Percentiles rank a stretch among this genome's conserved stretches.
Evolutionary conservation across 2,797 vertebrate genomes (phyloP).

Genomic region (Ctenopoma kingsleyae): DNA sequence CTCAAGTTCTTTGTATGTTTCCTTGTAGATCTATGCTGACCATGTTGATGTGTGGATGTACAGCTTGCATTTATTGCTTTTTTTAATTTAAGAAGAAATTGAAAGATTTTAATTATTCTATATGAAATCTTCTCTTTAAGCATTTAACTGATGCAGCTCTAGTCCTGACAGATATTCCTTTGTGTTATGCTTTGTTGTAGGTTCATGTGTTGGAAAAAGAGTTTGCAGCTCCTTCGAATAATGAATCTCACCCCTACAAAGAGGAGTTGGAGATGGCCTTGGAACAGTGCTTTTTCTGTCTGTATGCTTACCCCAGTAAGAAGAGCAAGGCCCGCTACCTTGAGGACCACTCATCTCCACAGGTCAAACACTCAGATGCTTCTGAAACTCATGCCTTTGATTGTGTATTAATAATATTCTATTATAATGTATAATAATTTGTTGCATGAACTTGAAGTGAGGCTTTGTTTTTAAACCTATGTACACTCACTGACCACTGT

Average conservation of each 20-base stretch:
- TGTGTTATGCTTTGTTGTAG: slow-evolving; percentile 75
- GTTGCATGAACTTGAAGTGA: background rate
- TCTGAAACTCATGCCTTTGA: slow-evolving; percentile 3
- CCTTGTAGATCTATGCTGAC: background rate
- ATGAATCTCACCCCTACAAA: slow-evolving; percentile 92
- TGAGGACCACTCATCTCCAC: slow-evolving; percentile 95
- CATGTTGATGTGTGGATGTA: background rate
- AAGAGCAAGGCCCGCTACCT: slow-evolving; percentile 98
- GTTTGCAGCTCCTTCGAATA: slow-evolving; percentile 84
- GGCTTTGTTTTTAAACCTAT: too few species aligned
- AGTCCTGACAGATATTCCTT: background rate
- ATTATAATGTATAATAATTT: background rate
- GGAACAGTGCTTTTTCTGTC: slow-evolving; percentile 97
- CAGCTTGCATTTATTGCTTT: background rate
- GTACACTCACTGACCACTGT: too few species aligned
- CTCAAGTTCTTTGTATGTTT: slow-evolving; percentile 95
- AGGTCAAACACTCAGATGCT: slow-evolving; percentile 80
- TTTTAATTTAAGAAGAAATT: background rate
- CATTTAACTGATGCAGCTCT: background rate
- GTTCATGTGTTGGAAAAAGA: slow-evolving; percentile 93
- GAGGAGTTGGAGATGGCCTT: slow-evolving; percentile 96
- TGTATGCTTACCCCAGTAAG: slow-evolving; percentile 96
- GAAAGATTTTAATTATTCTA: background rate
- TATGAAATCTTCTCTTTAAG: background rate
- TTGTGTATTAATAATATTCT: too few species aligned